Conservation (phyloP, 2,888 invertebrate genomes). For the Cylloceria caligata region DNA sequence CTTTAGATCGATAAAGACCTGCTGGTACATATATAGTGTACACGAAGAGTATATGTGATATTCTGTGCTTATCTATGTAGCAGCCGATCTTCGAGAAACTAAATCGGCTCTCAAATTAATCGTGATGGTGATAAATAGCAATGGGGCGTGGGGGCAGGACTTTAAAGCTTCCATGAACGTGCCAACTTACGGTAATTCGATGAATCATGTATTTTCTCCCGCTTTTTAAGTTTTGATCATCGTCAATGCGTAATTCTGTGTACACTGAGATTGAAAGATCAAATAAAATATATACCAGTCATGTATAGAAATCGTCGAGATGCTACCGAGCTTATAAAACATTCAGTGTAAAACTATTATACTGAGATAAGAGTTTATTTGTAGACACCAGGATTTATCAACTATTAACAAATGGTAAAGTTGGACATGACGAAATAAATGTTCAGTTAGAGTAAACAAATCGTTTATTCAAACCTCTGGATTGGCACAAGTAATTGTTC, state of each 20-base stretch:
- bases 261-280: no score
- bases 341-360: no score
- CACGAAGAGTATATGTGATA: not conserved
- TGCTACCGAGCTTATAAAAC: no score
- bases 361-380: no score
- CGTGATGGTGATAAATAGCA: conserved; percentile 77
- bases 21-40: not conserved
- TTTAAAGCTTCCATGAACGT: conserved; percentile 26
- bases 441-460: no score
- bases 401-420: no score
- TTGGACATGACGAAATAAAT: no score
- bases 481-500: no score
- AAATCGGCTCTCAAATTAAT: conserved; percentile 73
- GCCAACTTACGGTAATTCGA: conserved; percentile 3
- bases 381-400: no score
- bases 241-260: conserved; percentile 3
- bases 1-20: not conserved
- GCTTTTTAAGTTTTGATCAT: not conserved
- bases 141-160: conserved; percentile 20
- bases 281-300: not conserved
- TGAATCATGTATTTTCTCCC: conserved; percentile 36
- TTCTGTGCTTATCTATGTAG: not conserved
- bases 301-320: no score
- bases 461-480: no score
- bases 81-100: conserved; percentile 37